Conservation (phyloP, 2,797 vertebrate species). For the Antrozous pallidus region DNA sequence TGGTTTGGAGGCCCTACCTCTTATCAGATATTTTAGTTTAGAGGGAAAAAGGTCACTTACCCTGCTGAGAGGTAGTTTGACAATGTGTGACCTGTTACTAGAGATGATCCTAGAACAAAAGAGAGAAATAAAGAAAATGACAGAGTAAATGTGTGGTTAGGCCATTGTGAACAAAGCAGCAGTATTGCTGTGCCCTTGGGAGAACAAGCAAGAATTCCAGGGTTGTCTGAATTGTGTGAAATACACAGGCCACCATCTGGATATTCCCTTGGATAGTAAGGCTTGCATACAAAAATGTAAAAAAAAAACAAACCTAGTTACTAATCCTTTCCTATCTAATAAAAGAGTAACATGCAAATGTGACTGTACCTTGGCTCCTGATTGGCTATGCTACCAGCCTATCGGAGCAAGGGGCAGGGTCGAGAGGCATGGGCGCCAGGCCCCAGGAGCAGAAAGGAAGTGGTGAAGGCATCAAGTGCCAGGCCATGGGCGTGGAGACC, state of each 20-base stretch:
- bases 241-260: not conserved
- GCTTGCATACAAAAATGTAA: slow-evolving; percentile 4
- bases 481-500: too few relatives aligned
- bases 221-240: not conserved
- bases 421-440: too few relatives aligned
- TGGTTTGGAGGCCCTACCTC: not conserved
- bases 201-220: not conserved
- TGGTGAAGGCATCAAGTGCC: too few relatives aligned
- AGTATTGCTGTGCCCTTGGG: not conserved
- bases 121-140: slow-evolving; percentile 20
- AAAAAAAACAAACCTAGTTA: not conserved
- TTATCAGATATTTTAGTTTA: not conserved
- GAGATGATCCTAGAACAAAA: slow-evolving; percentile 93
- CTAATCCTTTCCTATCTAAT: too few relatives aligned
- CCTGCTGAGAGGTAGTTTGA: slow-evolving; percentile 99
- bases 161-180: not conserved
- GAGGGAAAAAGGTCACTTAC: slow-evolving; percentile 82
- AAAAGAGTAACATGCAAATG: too few relatives aligned
- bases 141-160: not conserved
- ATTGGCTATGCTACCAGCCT: too few relatives aligned
- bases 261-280: not conserved
- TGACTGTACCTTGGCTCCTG: too few relatives aligned
- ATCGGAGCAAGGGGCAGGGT: too few relatives aligned
- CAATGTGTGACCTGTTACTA: slow-evolving; percentile 99
- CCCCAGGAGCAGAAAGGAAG: too few relatives aligned